These are phyloP conservation scores for Chloebia gouldiae DNA, from an alignment of 2,113 vertebrate species.

Conservation along the genomic window DNA sequence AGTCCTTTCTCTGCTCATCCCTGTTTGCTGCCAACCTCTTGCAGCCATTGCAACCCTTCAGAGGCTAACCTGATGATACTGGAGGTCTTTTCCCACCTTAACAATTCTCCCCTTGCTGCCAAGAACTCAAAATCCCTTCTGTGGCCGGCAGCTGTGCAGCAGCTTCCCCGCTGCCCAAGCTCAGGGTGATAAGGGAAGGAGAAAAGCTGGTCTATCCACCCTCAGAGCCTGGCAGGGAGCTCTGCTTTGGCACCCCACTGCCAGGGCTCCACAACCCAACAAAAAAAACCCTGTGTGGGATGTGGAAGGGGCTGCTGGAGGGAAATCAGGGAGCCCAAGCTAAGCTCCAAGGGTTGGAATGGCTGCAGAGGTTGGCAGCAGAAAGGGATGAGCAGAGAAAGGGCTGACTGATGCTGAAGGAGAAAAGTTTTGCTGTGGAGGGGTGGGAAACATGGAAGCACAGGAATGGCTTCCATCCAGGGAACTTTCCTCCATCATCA, in stretches of 20 bases:
- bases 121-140: not conserved
- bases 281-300: not conserved
- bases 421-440: not conserved
- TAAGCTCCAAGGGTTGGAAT: not conserved
- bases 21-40: not conserved
- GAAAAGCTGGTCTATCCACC: not conserved
- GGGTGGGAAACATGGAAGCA: not conserved
- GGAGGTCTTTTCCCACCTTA: not conserved
- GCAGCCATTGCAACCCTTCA: not conserved
- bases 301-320: not conserved
- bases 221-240: not conserved
- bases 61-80: fast-evolving
- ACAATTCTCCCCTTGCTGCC: not conserved
- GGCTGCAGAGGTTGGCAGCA: not conserved
- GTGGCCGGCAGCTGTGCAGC: not conserved
- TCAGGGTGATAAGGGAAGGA: not conserved
- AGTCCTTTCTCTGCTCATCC: not conserved
- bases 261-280: not conserved
- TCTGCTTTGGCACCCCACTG: not conserved
- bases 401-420: not conserved
- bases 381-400: not conserved
- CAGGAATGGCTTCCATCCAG: not conserved
- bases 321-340: fast-evolving
- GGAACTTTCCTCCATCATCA: not conserved
- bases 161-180: not conserved